Conservation (phyloP, 2,888 invertebrate species). For the Nowickia ferox region DNA sequence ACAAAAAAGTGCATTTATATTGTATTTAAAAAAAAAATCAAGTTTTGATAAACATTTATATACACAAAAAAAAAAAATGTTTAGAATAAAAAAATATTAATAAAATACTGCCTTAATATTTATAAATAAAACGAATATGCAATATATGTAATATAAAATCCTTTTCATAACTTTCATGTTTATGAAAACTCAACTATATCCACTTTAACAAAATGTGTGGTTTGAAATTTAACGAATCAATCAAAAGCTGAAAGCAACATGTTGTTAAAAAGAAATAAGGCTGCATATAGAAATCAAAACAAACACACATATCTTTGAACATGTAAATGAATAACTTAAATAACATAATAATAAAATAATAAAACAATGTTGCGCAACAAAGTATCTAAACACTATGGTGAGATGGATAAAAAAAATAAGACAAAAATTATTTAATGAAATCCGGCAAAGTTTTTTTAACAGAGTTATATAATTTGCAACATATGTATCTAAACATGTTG, state of each 20-base stretch:
- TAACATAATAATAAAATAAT: not conserved
- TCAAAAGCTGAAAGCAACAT: conserved; percentile 25
- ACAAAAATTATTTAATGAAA: not conserved
- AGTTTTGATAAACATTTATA: conserved; percentile 42
- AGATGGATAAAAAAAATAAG: not conserved
- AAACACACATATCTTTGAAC: too few species aligned
- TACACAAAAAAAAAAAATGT: conserved; percentile 19
- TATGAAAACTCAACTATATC: not conserved
- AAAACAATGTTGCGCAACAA: not conserved
- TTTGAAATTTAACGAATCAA: not conserved
- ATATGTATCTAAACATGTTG: not conserved
- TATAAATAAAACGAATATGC: not conserved
- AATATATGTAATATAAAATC: not conserved
- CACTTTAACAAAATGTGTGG: not conserved
- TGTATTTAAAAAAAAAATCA: conserved; percentile 42
- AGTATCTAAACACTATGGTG: not conserved
- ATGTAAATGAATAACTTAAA: not conserved
- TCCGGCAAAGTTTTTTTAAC: too few species aligned
- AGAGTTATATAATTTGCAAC: not conserved
- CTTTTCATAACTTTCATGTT: not conserved
- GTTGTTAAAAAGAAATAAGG: conserved; percentile 35
- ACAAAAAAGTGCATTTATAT: conserved; percentile 67
- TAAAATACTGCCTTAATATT: conserved; percentile 35
- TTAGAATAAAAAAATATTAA: not conserved
- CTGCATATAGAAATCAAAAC: not conserved